Conservation (phyloP, 1,140 invertebrate species). For the fruit fly (Drosophila melanogaster) region Release_6_plus_ISO1_MT NT_033777.3:7498501-7499000, state of each 20-base stretch:
- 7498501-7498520: constrained; percentile 13
- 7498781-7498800: constrained; percentile 62
- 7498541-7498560: constrained; percentile 45
- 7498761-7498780: constrained; percentile 42
- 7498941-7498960: constrained; percentile 2
- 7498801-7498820: constrained; percentile 64
- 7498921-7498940: constrained; percentile 11
- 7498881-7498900: constrained; percentile 46
- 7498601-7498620: constrained; percentile 68
- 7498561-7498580: constrained; percentile 38
- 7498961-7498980: constrained; percentile 4
- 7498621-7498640: constrained; percentile 55
- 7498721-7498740: constrained; percentile 54
- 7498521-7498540: constrained; percentile 48
- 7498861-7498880: constrained; percentile 56
- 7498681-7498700: constrained; percentile 55
- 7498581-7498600: constrained; percentile 36
- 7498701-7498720: constrained; percentile 32
- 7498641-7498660: constrained; percentile 29
- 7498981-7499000: not conserved
- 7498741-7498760: constrained; percentile 47
- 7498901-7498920: constrained; percentile 28
- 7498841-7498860: constrained; percentile 46
- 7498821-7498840: constrained; percentile 62
- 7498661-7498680: constrained; percentile 46